Evolutionary conservation across 1,140 invertebrate genomes (phyloP), one percentile per base, ranked within the genome.

Genomic region (Listronotus bonariensis): DNA sequence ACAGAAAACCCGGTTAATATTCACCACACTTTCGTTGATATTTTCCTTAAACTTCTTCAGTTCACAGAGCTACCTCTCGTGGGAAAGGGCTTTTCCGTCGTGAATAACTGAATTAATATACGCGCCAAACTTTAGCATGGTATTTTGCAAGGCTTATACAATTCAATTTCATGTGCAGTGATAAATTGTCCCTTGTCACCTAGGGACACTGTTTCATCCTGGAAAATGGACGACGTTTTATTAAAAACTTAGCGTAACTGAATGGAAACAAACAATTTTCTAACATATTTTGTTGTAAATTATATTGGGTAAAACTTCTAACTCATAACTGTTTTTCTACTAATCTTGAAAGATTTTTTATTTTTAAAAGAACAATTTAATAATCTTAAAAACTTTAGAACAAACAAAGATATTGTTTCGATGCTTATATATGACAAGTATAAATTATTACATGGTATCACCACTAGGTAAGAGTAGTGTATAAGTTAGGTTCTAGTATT

Each of bases 81-180:
- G 56, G 58, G 14, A 20, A 12, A 51, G 38, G 34, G 45, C 45
- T 51, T 54, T 62, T 54, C 48, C 48, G 60, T 38, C 52, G 34
- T 55, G 60, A 53, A 62, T 62, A 62, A 62, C 49, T 54, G 51
- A 62, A 62, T 62, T 62, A 62, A 62, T 62, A 62, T 54, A 62
- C 36, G 60, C 60, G 49, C 51, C 60, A 62, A 62, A 62, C 60
- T 62, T 62, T 62, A 55, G 60, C 60, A 54, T 49, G 49, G 60
- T n/a, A 53, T 62, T 61, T 62, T 49, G 60, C 51, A 54, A 54
- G 42, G 17, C 40, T 62, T 62, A 62, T 49, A 62, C 60, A 62
- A 62, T 62, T 62, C 60, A 62, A 62, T 62, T 62, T 62, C 40
- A 55, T 31, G 60, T 54, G 40, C 60, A 62, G 49, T 62, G 60